Evolutionary conservation across 1,140 invertebrate genomes (phyloP).

Genomic region (Callitettix versicolor): DNA sequence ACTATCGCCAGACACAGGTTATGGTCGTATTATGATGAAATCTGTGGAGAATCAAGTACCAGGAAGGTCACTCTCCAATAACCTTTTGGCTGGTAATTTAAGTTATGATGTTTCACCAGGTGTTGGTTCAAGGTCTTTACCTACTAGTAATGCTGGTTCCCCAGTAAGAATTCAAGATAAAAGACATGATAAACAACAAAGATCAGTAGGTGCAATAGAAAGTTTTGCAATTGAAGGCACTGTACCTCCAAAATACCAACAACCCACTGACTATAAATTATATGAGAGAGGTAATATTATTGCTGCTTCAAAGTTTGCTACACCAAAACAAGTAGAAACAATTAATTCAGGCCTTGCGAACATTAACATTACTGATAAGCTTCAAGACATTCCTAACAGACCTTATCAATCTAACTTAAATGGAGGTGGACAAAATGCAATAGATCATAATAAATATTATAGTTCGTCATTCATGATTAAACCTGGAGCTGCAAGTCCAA

Average conservation of each 20-base stretch:
- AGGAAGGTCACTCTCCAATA: too few relatives aligned
- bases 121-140: constrained; percentile 13
- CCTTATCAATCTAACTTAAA: constrained; percentile 14
- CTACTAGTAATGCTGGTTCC: constrained; percentile 15
- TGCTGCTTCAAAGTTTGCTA: constrained; percentile 62
- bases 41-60: too few relatives aligned
- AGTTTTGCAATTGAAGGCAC: constrained; percentile 38
- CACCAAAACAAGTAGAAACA: constrained; percentile 56
- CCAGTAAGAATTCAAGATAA: constrained; percentile 6
- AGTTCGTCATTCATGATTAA: constrained; percentile 22
- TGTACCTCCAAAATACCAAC: constrained; percentile 15
- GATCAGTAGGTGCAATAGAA: constrained; percentile 39
- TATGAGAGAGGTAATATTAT: constrained; percentile 54
- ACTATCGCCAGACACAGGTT: too few relatives aligned
- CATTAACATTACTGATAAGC: constrained; percentile 21
- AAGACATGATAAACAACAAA: constrained; percentile 25
- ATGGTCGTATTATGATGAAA: too few relatives aligned
- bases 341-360: constrained; percentile 26
- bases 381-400: constrained; percentile 16
- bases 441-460: constrained; percentile 26
- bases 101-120: background rate
- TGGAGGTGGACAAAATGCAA: constrained; percentile 21
- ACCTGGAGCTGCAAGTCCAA: constrained; percentile 23
- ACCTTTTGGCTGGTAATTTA: too few relatives aligned
- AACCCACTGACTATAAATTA: constrained; percentile 43